A percentile compares a stretch with the other conserved stretches of the same genome.
Conservation (phyloP, 2,797 vertebrate genomes). For the Heterohyrax brucei region DNA sequence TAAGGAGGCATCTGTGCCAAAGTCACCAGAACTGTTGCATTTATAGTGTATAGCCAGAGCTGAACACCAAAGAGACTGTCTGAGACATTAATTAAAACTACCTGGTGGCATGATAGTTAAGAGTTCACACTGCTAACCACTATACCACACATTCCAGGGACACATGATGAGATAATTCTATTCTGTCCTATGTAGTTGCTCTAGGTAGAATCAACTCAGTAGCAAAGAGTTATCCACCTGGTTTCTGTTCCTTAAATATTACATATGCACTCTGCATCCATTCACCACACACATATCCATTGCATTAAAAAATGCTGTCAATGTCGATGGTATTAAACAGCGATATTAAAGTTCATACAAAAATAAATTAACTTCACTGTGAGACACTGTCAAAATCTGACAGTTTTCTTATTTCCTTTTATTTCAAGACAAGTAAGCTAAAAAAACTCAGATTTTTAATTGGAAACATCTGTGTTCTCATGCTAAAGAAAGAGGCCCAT, state of each 20-base stretch:
- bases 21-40: slow-evolving; percentile 65
- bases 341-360: background rate
- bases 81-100: slow-evolving; percentile 82
- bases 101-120: background rate
- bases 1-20: slow-evolving; percentile 75
- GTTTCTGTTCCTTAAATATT: slow-evolving; percentile 64
- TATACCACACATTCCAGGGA: too few relatives aligned
- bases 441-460: slow-evolving; percentile 34
- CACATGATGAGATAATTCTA: too few relatives aligned
- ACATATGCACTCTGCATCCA: background rate
- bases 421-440: slow-evolving; percentile 27
- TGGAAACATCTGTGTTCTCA: slow-evolving; percentile 46
- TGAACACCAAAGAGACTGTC: slow-evolving; percentile 54
- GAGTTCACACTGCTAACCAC: too few relatives aligned
- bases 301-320: background rate
- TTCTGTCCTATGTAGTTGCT: too few relatives aligned
- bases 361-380: slow-evolving; percentile 28
- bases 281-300: background rate
- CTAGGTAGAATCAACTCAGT: too few relatives aligned
- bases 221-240: background rate
- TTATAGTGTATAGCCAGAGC: slow-evolving; percentile 75
- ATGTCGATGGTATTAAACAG: background rate
- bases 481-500: background rate
- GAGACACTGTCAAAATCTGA: background rate
- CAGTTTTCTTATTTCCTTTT: background rate